Percentiles rank a stretch among this genome's conserved stretches.
phyloP scores from a whole-genome alignment of 2,797 vertebrate genomes.

The Astyanax mexicanus region DNA sequence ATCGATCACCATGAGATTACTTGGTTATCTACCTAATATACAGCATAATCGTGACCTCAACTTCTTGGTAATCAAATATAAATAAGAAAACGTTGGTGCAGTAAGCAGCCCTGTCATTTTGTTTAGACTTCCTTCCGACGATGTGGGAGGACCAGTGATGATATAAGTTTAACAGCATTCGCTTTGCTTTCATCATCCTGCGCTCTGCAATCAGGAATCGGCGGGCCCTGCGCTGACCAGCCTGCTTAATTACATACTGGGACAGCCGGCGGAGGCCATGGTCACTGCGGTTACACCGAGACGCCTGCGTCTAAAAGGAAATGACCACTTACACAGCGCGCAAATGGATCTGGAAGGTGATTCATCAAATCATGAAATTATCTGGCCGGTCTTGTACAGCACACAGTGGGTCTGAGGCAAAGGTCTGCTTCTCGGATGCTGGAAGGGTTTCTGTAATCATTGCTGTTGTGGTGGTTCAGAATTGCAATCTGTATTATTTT shows the following conservation, averaged over 20 bases:
- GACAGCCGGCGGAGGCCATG: conserved; percentile 19
- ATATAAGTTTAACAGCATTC: conserved; percentile 12
- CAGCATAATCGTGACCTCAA: too few species aligned
- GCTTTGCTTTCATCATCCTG: conserved; percentile 21
- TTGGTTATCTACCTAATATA: too few species aligned
- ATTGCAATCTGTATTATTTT: too few species aligned
- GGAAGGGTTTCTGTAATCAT: too few species aligned
- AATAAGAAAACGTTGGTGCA: too few species aligned
- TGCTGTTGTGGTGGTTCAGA: too few species aligned
- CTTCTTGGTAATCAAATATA: too few species aligned
- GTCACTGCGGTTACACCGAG: conserved; percentile 20
- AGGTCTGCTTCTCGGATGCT: neutral
- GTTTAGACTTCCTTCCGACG: conserved; percentile 16
- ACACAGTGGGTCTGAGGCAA: neutral
- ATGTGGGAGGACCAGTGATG: conserved; percentile 14
- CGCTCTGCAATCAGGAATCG: conserved; percentile 49
- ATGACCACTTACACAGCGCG: conserved; percentile 22
- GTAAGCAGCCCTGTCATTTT: conserved; percentile 23
- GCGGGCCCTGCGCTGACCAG: conserved; percentile 29
- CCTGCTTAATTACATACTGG: conserved; percentile 41
- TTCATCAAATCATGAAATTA: conserved; percentile 7
- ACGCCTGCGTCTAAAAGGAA: conserved; percentile 37
- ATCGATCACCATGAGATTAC: too few species aligned
- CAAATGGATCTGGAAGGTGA: conserved; percentile 14
- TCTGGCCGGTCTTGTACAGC: neutral